A percentile compares a stretch with the other conserved stretches of the same genome.
Conservation (phyloP, 1,140 invertebrate species). For the Phthorimaea operculella region DNA sequence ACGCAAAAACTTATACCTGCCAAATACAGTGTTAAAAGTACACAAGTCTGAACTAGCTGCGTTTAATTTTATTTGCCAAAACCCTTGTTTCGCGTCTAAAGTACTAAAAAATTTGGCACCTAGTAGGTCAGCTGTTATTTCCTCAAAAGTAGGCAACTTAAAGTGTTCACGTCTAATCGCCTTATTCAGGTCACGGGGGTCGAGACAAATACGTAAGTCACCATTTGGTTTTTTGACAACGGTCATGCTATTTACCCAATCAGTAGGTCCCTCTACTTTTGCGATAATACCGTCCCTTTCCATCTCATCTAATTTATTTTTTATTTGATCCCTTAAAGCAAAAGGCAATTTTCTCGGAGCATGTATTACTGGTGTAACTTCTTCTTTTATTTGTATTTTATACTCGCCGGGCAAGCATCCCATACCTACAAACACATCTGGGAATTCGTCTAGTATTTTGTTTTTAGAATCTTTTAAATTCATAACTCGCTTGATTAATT, state of each 20-base stretch:
- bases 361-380: conserved; percentile 6
- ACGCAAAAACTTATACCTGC: conserved; percentile 6
- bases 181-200: too few relatives aligned
- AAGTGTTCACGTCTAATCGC: conserved; percentile 10
- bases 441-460: conserved; percentile 8
- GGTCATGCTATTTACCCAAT: too few relatives aligned
- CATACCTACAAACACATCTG: conserved; percentile 7
- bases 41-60: not conserved
- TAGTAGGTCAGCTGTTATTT: conserved; percentile 3
- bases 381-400: conserved; percentile 4
- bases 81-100: conserved; percentile 33
- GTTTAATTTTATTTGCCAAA: conserved; percentile 21
- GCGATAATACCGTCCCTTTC: conserved; percentile 4
- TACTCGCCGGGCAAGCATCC: conserved; percentile 9
- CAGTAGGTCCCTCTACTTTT: conserved; percentile 17
- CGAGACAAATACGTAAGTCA: too few relatives aligned
- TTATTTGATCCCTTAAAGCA: conserved; percentile 6
- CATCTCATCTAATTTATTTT: conserved; percentile 9
- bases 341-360: conserved; percentile 10
- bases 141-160: conserved; percentile 6
- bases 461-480: not conserved
- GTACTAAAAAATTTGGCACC: conserved; percentile 6
- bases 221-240: too few relatives aligned
- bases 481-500: conserved; percentile 6
- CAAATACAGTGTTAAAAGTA: conserved; percentile 3